Base-by-base conservation (phyloP, 2,113 vertebrate genomes). In the Marmota monax region DNA sequence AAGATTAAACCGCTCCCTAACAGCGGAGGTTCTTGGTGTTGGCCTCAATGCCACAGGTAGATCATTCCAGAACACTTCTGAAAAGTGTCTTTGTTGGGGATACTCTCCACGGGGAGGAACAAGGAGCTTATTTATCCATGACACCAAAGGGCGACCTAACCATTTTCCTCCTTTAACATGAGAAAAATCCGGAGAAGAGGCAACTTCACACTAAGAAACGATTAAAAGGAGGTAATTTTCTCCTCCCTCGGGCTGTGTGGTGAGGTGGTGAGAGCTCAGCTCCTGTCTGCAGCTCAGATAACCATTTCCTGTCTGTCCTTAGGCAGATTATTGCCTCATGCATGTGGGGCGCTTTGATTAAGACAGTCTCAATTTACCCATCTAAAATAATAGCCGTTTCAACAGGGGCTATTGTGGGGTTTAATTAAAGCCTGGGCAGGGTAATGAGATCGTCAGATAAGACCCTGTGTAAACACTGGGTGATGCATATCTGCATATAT, bases 401-500 rank as follows among this genome's bases (percentile, higher is more conserved):
- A 78, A 96, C 94, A 94, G 78, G 78, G 27, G 72, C 42, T 79
- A 84, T 89, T 96, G 85, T 93, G 85, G 78, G 39, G 9, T 83
- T 94, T 97, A 97, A 98, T 97, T 96, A 96, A 96, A 92, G 94
- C n/a, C 53, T 76, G 7, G 67, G 86, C 96, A 91, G 79, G 70
- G 82, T 94, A 96, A 94, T 91, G 69, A 96, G 98, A 98, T 98
- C 74, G n/a, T 91, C 65, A 73, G 98, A 97, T 98, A 98, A 97
- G 94, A 61, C 53, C 39, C 53, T 88, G 73, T 90, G 39, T 92
- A 96, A 98, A 97, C 85, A 91, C 84, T 48, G 61, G 73, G 78
- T 84, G 85, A 87, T 39, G 61, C 48, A 10, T 61, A 90, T 92
- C 95, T 95, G 32, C 70, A 23, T 48, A 76, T 18, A 74, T 39